phyloP scores from a whole-genome alignment of 2,888 invertebrate species.

The Agriopis marginaria region DNA sequence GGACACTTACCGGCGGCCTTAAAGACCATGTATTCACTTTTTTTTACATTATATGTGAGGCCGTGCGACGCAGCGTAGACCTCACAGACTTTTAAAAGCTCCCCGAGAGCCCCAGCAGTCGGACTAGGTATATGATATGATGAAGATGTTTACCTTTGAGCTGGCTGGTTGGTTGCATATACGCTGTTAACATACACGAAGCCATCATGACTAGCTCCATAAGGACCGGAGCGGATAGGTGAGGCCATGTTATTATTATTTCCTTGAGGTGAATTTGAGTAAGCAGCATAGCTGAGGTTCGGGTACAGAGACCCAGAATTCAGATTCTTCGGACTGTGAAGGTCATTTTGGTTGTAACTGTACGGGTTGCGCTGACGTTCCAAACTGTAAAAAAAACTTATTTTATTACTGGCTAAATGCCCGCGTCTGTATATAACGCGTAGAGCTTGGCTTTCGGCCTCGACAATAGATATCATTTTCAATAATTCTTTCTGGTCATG shows the following conservation, averaged over 20 bases:
- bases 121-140: too few species aligned
- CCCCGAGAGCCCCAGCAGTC: too few species aligned
- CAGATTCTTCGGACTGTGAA: conserved; percentile 21
- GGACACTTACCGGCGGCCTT: too few species aligned
- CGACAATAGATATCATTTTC: too few species aligned
- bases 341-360: conserved; percentile 42
- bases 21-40: too few species aligned
- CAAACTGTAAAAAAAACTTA: conserved; percentile 35
- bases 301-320: conserved; percentile 39
- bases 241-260: neutral
- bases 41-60: too few species aligned
- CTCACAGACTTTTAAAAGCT: too few species aligned
- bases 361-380: conserved; percentile 51
- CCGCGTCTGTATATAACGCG: too few species aligned
- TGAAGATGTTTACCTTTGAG: conserved; percentile 1
- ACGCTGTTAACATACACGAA: neutral
- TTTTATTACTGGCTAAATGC: neutral
- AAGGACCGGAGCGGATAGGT: neutral
- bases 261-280: conserved; percentile 11
- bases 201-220: neutral
- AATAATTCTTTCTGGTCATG: too few species aligned
- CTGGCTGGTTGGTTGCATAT: neutral
- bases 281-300: conserved; percentile 32
- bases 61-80: too few species aligned
- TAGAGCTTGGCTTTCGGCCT: too few species aligned